Base-by-base conservation (phyloP, 2,113 vertebrate species). In the Fukomys damarensis region DNA sequence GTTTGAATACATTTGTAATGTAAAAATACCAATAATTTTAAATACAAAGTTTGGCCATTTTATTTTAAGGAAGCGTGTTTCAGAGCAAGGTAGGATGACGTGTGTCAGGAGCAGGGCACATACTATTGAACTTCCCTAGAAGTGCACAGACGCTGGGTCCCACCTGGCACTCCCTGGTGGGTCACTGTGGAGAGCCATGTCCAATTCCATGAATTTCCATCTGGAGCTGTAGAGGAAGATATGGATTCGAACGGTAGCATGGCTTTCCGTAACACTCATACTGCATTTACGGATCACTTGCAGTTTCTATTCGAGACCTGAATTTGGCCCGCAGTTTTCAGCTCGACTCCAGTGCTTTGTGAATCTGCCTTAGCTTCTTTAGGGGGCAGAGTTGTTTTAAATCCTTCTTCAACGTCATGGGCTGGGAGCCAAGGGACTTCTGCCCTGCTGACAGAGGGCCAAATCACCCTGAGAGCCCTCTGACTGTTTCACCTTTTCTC, bases 401-500 rank as follows among this genome's bases (percentile, higher is more conserved):
- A 43, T 89, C 65, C n/a, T 80, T 82, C 65, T 30, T 76, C 14
- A 81, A 83, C 91, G 28, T 68, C 35, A 79, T 46, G 26, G 61
- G 4, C 54, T 87, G 68, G 74, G 80, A 83, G 80, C 87, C 80
- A 76, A 54, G 32, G 46, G 9, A 59, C 28, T 41, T 89, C 76
- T 38, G 12, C 59, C 43, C 88, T 90, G 68, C 30, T 85, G 24
- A 77, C 22, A 80, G 5, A 59, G 11, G 76, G 49, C n/a, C 68
- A 43, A 28, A 2, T 84, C 74, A 80, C 32, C 65, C 19, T 65
- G 7, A 8, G 12, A 13, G 32, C 46, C 43, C 26, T 20, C 66
- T 80, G 52, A 89, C 46, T 91, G 5, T 94, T 95, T 86, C 41
- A 86, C 54, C 30, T 87, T 95, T 65, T 81, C 49, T 84, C 70